Conservation (phyloP, 2,113 vertebrate species). For the Periophthalmus modestus region DNA sequence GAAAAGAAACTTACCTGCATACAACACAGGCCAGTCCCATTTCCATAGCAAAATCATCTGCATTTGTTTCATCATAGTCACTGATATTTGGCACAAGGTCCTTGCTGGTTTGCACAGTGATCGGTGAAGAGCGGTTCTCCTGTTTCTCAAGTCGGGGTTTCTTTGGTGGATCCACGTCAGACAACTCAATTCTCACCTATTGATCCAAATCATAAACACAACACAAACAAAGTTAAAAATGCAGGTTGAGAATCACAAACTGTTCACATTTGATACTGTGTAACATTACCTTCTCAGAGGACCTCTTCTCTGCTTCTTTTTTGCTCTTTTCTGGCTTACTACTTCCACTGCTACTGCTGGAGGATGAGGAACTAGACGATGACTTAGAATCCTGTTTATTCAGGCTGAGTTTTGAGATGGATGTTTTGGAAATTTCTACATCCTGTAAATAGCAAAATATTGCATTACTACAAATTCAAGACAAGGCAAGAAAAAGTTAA, state of each 20-base stretch:
- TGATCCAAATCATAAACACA: slow-evolving; percentile 1
- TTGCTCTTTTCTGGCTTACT: slow-evolving; percentile 92
- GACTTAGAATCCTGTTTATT: slow-evolving; percentile 90
- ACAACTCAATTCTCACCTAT: slow-evolving; percentile 84
- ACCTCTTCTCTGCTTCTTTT: slow-evolving; percentile 91
- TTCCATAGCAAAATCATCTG: slow-evolving; percentile 98
- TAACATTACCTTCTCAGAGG: slow-evolving; percentile 87
- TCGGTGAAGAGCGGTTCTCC: slow-evolving; percentile 87
- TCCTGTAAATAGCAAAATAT: slow-evolving; percentile 76
- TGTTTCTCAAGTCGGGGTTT: slow-evolving; percentile 90
- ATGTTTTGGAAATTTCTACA: slow-evolving; percentile 85
- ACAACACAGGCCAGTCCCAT: slow-evolving; percentile 98
- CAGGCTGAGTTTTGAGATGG: slow-evolving; percentile 83
- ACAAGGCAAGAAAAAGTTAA: not conserved
- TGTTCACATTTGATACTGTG: not conserved
- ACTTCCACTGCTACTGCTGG: slow-evolving; percentile 82
- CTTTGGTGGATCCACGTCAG: slow-evolving; percentile 87
- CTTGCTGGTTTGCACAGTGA: slow-evolving; percentile 88
- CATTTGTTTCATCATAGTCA: slow-evolving; percentile 93
- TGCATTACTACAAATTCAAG: not conserved
- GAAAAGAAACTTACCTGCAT: slow-evolving; percentile 81
- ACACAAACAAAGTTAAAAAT: not conserved
- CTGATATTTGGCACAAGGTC: slow-evolving; percentile 90
- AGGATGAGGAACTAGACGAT: slow-evolving; percentile 78
- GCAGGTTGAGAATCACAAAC: not conserved